Evolutionary conservation across 2,888 invertebrate genomes (phyloP), one percentile per base, ranked within the genome.

Genomic region (Strigamia maritima): DNA sequence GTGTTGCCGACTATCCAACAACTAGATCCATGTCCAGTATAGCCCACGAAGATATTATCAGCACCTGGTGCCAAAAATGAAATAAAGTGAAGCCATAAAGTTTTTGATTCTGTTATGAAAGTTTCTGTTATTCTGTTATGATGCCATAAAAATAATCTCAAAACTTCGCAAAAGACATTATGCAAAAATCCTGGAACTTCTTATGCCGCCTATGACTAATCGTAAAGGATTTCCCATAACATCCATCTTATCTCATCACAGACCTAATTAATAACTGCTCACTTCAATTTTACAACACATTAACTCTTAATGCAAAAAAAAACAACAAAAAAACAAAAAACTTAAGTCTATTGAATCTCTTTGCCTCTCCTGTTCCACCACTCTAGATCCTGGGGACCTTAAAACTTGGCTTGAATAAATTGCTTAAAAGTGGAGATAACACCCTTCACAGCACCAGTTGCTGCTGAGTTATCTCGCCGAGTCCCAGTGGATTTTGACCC

Each of bases 401-500:
- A 60, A 60, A 60, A 60, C 19, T 60, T 60, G 60, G n/a, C 22
- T 60, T 60, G 60, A 60, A 60, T 60, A 60, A 60, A 60, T 60
- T n/a, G 60, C 60, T 60, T 60, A 60, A 60, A 60, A 60, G 60
- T 19, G 60, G n/a, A 60, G 60, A 60, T 60, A 60, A 60, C 60
- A 60, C 60, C 60, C 60, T 60, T 60, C 60, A 60, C 60, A 60
- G 60, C 19, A 60, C 22, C 22, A n/a, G 19, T 60, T 60, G 60
- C 19, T 24, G 60, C 60, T 60, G 19, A 60, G 60, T 60, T 60
- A 60, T 60, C 60, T 60, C 19, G 19, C 60, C 19, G 2, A 19
- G 22, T 60, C 60, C 60, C 60, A 6, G 19, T 60, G 60, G 60
- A 24, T 60, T 60, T 60, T 24, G 60, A 19, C 60, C 60, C 60